Conservation (phyloP, 2,797 vertebrate genomes). For the Anas georgica region DNA sequence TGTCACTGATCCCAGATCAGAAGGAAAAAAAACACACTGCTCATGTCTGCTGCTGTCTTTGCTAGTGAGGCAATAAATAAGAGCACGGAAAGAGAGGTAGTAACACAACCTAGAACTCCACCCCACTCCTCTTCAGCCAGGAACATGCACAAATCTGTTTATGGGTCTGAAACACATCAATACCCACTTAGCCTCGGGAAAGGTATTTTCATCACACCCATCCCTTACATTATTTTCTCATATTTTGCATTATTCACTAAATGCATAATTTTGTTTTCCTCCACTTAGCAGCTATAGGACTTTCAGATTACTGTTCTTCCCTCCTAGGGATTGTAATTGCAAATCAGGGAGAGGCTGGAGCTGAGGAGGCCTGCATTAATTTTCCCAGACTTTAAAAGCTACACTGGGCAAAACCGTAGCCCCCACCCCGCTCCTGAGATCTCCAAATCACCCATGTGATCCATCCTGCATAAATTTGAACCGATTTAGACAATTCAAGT, state of each 20-base stretch:
- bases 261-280: neutral
- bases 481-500: neutral
- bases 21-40: neutral
- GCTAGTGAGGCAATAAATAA: neutral
- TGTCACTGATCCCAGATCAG: neutral
- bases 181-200: neutral
- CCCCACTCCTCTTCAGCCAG: neutral
- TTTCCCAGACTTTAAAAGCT: neutral
- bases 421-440: neutral
- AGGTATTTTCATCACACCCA: slow-evolving; percentile 12
- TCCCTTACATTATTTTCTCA: neutral
- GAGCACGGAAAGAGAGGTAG: neutral
- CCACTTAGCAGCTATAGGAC: neutral
- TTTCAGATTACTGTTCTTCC: neutral
- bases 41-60: neutral
- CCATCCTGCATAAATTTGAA: neutral
- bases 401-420: neutral
- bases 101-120: neutral
- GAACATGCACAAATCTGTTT: neutral
- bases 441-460: neutral
- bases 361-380: neutral
- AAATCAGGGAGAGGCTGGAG: neutral
- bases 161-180: neutral
- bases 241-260: slow-evolving; percentile 9
- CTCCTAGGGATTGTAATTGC: neutral